These are phyloP conservation scores for Limnothrissa miodon DNA, from an alignment of 2,113 vertebrate genomes.

Conservation along the genomic window DNA sequence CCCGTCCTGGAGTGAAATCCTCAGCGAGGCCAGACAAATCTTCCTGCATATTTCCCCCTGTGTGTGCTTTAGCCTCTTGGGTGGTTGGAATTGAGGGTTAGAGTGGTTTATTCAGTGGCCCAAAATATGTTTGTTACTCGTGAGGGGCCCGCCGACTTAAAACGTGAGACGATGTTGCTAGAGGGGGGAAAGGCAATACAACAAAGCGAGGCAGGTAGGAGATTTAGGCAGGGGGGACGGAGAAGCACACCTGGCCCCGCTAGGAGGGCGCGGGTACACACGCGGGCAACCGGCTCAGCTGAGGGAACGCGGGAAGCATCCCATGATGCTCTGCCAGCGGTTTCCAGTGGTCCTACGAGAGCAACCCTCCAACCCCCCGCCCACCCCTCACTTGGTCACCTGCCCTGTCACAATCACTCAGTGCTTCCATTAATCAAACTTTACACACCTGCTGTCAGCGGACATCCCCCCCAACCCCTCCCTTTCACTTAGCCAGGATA, in stretches of 20 bases:
- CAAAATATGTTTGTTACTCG: conserved; percentile 10
- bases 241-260: not conserved
- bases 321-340: conserved; percentile 58
- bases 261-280: not conserved
- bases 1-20: conserved; percentile 51
- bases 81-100: too few species aligned
- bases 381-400: conserved; percentile 55
- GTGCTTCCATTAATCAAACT: conserved; percentile 68
- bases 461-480: conserved; percentile 15
- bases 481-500: conserved; percentile 44
- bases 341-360: conserved; percentile 61
- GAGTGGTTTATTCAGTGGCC: not conserved
- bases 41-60: conserved; percentile 22
- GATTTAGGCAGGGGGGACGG: not conserved
- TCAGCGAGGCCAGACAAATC: conserved; percentile 29
- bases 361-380: conserved; percentile 23
- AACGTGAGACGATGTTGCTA: conserved; percentile 15
- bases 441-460: conserved; percentile 59
- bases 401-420: conserved; percentile 69
- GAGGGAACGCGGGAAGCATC: conserved; percentile 48
- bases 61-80: not conserved
- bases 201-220: not conserved
- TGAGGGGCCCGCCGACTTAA: not conserved
- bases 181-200: not conserved
- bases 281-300: not conserved